Conservation (phyloP, 1,140 invertebrate species). For the Drosophila ficusphila region DNA sequence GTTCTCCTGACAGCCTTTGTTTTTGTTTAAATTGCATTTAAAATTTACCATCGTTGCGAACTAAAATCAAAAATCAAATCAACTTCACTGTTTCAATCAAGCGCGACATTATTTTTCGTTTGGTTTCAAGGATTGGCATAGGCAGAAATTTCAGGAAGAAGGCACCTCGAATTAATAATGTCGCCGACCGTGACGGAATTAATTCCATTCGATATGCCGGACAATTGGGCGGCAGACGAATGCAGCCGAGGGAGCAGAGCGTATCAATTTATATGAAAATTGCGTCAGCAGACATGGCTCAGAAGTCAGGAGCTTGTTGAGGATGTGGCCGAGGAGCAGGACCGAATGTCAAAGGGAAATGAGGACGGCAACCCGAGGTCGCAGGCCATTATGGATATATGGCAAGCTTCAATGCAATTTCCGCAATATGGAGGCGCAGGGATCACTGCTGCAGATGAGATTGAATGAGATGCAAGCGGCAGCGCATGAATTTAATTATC, state of each 20-base stretch:
- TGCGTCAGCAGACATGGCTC: conserved; percentile 29
- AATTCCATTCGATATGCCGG: conserved; percentile 40
- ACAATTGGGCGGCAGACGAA: conserved; percentile 27
- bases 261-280: conserved; percentile 54
- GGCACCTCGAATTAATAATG: not conserved
- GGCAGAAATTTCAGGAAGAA: not conserved
- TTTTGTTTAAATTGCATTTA: conserved; percentile 64
- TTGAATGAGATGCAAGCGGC: conserved; percentile 57
- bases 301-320: conserved; percentile 13
- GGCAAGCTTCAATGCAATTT: conserved; percentile 72
- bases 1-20: conserved; percentile 4
- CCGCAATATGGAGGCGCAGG: conserved; percentile 49
- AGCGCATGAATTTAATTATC: conserved; percentile 76
- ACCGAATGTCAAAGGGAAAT: conserved; percentile 64
- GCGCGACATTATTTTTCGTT: too few relatives aligned
- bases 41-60: conserved; percentile 36
- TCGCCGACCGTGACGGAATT: conserved; percentile 20
- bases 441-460: conserved; percentile 26
- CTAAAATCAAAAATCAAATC: conserved; percentile 29
- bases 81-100: too few relatives aligned
- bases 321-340: not conserved
- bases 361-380: conserved; percentile 36
- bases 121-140: too few relatives aligned
- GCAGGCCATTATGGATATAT: conserved; percentile 49
- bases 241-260: conserved; percentile 23